Evolutionary conservation across 2,113 vertebrate species (phyloP).

Genomic region (Upupa epops): DNA sequence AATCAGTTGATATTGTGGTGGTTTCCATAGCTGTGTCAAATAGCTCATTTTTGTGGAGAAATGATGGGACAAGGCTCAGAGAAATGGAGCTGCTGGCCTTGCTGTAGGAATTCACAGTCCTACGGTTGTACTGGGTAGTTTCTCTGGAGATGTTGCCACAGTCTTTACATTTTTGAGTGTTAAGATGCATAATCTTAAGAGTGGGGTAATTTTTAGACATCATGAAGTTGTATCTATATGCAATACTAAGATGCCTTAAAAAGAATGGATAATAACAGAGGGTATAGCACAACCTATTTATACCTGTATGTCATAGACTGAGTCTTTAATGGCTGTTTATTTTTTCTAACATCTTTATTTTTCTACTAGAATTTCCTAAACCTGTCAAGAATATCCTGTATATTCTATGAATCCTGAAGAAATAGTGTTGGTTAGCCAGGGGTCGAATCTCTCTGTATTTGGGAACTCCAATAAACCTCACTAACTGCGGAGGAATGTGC

Average conservation of each 20-base stretch:
- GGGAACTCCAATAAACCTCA: background rate
- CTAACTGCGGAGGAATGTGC: background rate
- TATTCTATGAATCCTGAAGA: background rate
- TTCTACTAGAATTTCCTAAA: constrained; percentile 12
- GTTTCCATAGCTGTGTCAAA: background rate
- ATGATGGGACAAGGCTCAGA: background rate
- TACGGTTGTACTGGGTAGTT: fast-evolving
- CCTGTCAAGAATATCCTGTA: background rate
- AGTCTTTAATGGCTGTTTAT: background rate
- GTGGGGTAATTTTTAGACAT: background rate
- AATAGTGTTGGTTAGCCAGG: background rate
- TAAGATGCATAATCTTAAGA: background rate
- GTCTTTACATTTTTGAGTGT: background rate
- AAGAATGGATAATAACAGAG: background rate
- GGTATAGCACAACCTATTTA: constrained; percentile 1
- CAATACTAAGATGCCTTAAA: constrained; percentile 17
- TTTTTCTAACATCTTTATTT: constrained; percentile 7
- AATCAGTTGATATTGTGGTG: fast-evolving
- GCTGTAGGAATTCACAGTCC: background rate
- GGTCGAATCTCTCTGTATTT: background rate
- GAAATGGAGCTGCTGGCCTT: background rate
- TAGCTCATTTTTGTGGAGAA: background rate
- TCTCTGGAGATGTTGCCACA: background rate
- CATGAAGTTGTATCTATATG: background rate
- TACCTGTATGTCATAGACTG: background rate